Conservation (phyloP, 1,140 invertebrate genomes). For the Cylas formicarius region DNA sequence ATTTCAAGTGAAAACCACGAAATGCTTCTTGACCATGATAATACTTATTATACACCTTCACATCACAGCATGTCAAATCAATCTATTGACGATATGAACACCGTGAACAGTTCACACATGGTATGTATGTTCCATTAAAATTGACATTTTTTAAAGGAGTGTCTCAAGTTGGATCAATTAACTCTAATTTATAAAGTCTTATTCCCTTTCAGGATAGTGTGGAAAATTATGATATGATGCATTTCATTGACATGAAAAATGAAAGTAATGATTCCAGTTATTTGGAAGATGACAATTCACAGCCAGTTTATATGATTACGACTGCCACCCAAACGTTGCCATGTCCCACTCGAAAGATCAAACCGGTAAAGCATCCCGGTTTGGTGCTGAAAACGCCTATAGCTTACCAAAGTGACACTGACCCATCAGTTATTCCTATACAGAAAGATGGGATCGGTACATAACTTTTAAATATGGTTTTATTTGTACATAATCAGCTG, state of each 20-base stretch:
- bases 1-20: conserved; percentile 34
- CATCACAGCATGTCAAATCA: conserved; percentile 44
- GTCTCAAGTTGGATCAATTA: no score
- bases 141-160: neutral
- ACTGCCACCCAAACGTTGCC: conserved; percentile 51
- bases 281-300: conserved; percentile 36
- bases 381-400: conserved; percentile 71
- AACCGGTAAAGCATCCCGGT: conserved; percentile 67
- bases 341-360: conserved; percentile 57
- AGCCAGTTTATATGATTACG: conserved; percentile 47
- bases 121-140: conserved; percentile 28
- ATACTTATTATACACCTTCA: conserved; percentile 50
- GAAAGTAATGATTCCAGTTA: conserved; percentile 42
- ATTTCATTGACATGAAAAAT: conserved; percentile 37
- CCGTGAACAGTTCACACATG: conserved; percentile 49
- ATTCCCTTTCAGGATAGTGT: conserved; percentile 29
- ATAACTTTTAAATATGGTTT: neutral
- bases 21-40: conserved; percentile 50
- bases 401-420: conserved; percentile 70
- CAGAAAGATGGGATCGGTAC: conserved; percentile 76
- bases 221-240: conserved; percentile 39
- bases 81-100: conserved; percentile 50
- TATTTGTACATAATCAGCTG: conserved; percentile 8
- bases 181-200: neutral
- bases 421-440: conserved; percentile 70